phyloP scores from a whole-genome alignment of 2,113 vertebrate species.

The Gallinago jamesoni region DNA sequence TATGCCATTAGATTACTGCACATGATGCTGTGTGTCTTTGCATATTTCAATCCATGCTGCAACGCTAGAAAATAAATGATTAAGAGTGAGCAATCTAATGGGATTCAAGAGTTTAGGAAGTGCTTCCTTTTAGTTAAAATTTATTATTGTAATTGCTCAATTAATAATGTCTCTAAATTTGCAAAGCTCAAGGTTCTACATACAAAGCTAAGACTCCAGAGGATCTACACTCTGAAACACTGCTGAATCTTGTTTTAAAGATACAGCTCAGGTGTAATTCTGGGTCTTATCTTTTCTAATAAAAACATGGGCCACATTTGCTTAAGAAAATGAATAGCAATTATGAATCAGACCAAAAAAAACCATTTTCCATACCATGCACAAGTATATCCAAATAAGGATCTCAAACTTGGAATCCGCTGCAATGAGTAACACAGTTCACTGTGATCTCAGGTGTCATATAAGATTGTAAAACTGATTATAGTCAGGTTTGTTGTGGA shows the following conservation, averaged over 20 bases:
- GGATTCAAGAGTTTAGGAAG: neutral
- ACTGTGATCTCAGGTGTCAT: neutral
- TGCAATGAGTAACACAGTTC: rapidly evolving
- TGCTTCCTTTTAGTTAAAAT: neutral
- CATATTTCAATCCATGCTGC: neutral
- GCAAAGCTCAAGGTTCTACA: neutral
- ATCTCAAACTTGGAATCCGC: neutral
- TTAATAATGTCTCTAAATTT: neutral
- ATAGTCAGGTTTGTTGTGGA: neutral
- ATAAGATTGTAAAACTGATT: neutral
- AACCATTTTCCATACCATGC: neutral
- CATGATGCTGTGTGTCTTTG: neutral
- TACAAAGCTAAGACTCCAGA: neutral
- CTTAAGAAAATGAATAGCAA: neutral
- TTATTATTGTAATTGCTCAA: neutral
- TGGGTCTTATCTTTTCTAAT: neutral
- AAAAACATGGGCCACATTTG: neutral
- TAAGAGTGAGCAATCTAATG: neutral
- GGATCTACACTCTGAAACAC: neutral
- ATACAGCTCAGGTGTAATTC: neutral
- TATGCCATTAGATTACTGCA: neutral
- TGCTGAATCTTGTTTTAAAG: neutral
- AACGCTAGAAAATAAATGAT: neutral
- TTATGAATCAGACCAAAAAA: neutral
- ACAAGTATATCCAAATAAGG: neutral